Base-by-base conservation (phyloP, 2,113 vertebrate genomes). In the Tachycineta bicolor region DNA sequence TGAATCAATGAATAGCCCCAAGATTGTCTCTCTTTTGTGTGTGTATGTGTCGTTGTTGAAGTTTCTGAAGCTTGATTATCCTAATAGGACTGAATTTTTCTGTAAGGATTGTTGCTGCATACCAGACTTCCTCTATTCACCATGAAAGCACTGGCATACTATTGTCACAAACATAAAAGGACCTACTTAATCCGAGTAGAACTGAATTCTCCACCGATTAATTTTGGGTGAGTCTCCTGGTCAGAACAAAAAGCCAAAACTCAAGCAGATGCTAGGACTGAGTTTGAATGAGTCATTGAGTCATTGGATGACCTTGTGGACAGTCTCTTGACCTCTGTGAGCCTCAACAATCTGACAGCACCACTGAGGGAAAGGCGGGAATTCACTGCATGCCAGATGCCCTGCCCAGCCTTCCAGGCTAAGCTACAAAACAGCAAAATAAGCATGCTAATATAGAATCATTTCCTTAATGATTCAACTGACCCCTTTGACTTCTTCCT, bases 401-500 rank as follows among this genome's bases (percentile, higher is more conserved):
- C 0, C 0, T 69, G 70, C 88, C 63, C 43, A 79, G 44, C 62
- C 81, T 83, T 92, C 87, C 89, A 84, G n/a, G 10, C 26, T 83
- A 65, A 89, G 56, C 24, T 83, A 55, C 24, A 75, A 69, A 74
- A 14, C 26, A 84, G 31, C 23, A 60, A 89, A 94, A 90, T 41
- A 85, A 26, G 52, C 78, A 74, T 58, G 81, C 69, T 91, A 95
- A 91, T 69, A 53, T 2, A 41, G 43, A 95, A 94, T 85, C 49
- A 71, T 91, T 94, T 97, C 80, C 80, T 87, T 56, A 74, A 29
- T 97, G 56, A 94, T 93, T 97, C 95, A 97, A 80, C 79, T 96
- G 86, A 83, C 67, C 34, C 76, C 64, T 94, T 62, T 92, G 83
- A 90, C 82, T 76, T 93, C 68, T 62, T 88, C 56, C 64, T 92